Evolutionary conservation across 2,888 invertebrate species (phyloP), one percentile per base, ranked within the genome.

Genomic region (Sthenelais limicola): DNA sequence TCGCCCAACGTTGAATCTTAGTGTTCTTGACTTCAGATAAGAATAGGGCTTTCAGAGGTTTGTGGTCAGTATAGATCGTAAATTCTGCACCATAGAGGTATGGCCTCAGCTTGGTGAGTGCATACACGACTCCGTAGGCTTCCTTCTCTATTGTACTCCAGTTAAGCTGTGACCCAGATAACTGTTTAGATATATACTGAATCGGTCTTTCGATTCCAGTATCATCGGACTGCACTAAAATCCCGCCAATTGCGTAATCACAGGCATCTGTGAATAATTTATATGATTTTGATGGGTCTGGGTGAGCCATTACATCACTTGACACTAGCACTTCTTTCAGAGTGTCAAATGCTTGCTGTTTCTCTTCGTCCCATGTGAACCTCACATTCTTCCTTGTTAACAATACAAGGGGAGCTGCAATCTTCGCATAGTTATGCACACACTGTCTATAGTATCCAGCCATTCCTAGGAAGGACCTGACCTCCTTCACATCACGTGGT

Each of bases 391-490:
- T 52, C 18, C 43, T 47, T 12, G 48, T 67, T 9, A 72, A 30
- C 21, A 26, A 5, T 24, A 28, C 28, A 18, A 73, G 52, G 0
- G 71, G 73, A 1, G 21, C 48, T 26, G 73, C 62, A 15, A 73
- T 33, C 1, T 62, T 18, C 1, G 73, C 71, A 62, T 52, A 73
- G n/a, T 72, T 35, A 18, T 32, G 49, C 1, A 73, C 47, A 30
- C 24, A 62, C 18, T 33, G 28, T 28, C 73, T 3, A 47, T 73
- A 73, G 32, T 71, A 73, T 5, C 48, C 35, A 15, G 70, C 43
- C 35, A 73, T 71, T 3, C 70, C 73, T 28, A 73, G 43, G 3
- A 73, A 73, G 1, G 28, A 24, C 2, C 62, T 18, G n/a, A n/a
- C n/a, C n/a, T n/a, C n/a, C n/a, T n/a, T n/a, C n/a, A n/a, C 51